Conservation (phyloP, 2,113 vertebrate species). For the Dinomys branickii region DNA sequence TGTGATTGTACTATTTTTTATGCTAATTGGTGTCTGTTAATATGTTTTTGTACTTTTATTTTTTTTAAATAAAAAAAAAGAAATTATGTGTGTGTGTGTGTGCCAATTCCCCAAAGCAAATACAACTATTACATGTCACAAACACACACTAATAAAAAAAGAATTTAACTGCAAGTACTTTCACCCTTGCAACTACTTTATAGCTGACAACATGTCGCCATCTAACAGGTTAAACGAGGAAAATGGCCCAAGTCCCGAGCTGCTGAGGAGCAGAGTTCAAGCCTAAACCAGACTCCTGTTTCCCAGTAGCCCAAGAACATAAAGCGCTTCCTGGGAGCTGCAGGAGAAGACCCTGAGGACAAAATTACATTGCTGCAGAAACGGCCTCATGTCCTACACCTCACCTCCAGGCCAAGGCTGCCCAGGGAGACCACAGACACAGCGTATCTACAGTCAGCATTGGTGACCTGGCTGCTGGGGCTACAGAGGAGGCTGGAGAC, state of each 20-base stretch:
- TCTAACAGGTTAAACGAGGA: background rate
- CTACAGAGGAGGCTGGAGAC: fast-evolving
- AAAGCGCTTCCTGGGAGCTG: background rate
- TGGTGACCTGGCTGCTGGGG: fast-evolving
- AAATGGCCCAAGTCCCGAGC: background rate
- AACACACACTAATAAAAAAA: background rate
- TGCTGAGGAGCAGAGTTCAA: background rate
- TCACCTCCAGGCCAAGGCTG: background rate
- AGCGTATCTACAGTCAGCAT: background rate
- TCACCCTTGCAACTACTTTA: background rate
- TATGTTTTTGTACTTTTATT: too few species aligned
- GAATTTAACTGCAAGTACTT: background rate
- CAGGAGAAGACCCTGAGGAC: background rate
- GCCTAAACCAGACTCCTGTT: background rate
- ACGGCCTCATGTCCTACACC: background rate
- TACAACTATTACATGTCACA: background rate
- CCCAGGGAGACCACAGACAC: background rate
- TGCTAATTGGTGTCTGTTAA: too few species aligned
- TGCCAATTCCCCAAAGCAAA: background rate
- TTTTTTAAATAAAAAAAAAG: too few species aligned
- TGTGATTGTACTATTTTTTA: too few species aligned
- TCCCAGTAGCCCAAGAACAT: background rate
- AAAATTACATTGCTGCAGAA: background rate
- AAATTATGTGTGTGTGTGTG: background rate
- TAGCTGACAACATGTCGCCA: background rate